Conservation (phyloP, 2,888 invertebrate species). For the Tachina grossa region DNA sequence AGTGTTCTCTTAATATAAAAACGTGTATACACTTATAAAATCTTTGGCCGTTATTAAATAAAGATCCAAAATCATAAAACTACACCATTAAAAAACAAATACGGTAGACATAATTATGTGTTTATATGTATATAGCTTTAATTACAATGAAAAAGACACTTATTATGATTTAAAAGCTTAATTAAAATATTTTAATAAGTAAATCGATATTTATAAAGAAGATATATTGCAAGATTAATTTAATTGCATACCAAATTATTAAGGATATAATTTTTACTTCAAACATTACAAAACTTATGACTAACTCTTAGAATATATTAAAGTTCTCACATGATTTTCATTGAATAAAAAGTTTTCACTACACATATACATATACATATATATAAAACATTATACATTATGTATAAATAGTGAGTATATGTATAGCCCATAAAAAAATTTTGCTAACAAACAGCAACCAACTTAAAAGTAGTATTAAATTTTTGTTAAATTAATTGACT, state of each 20-base stretch:
- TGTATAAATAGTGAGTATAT: background rate
- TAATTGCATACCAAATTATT: slow-evolving; percentile 5
- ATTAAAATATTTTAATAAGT: background rate
- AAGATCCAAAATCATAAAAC: slow-evolving; percentile 68
- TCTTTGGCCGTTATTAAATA: slow-evolving; percentile 71
- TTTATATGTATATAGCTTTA: background rate
- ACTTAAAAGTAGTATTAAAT: slow-evolving; percentile 4
- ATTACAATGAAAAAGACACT: slow-evolving; percentile 45
- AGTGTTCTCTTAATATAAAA: slow-evolving; percentile 54
- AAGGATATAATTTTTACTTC: background rate
- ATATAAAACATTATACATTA: background rate
- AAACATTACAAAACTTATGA: background rate
- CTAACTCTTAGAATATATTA: background rate
- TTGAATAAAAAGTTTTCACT: background rate
- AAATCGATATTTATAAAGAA: slow-evolving; percentile 3
- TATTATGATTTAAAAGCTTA: slow-evolving; percentile 2
- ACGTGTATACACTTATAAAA: slow-evolving; percentile 63
- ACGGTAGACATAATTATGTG: slow-evolving; percentile 6
- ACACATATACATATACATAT: too few species aligned
- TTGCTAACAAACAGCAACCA: background rate
- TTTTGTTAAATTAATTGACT: slow-evolving; percentile 60
- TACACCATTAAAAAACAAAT: slow-evolving; percentile 40
- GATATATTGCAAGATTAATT: slow-evolving; percentile 41
- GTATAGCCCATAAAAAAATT: background rate
- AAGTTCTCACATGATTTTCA: background rate